Evolutionary conservation across 1,140 invertebrate species (phyloP).

Genomic region (Oncopodura yosiiana): DNA sequence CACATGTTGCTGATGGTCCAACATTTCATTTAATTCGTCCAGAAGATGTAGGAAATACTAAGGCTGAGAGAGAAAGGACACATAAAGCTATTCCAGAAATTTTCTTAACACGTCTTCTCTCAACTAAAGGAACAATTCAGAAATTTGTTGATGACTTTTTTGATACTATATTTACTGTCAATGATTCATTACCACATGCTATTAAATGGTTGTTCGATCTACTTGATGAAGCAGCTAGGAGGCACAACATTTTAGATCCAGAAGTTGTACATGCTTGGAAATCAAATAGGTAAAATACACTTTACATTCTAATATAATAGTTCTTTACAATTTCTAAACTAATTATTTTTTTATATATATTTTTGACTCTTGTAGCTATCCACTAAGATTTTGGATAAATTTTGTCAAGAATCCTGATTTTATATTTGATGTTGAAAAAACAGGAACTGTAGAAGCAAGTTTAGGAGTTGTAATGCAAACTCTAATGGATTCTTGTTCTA

Average conservation of each 20-base stretch:
- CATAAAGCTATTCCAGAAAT: conserved; percentile 93
- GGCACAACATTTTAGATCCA: conserved; percentile 71
- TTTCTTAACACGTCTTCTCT: conserved; percentile 80
- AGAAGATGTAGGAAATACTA: conserved; percentile 47
- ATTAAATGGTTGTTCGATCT: conserved; percentile 94
- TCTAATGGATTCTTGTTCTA: conserved; percentile 89
- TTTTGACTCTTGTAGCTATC: conserved; percentile 53
- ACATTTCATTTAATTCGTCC: conserved; percentile 78
- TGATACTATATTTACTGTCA: conserved; percentile 74
- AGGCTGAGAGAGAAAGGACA: conserved; percentile 54
- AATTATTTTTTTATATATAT: conserved; percentile 20
- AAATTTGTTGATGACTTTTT: conserved; percentile 95
- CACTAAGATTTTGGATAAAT: conserved; percentile 91
- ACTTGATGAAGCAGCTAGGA: conserved; percentile 76
- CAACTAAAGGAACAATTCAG: conserved; percentile 90
- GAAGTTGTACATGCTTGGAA: conserved; percentile 95
- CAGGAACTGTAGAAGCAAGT: conserved; percentile 79
- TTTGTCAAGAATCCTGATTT: conserved; percentile 96
- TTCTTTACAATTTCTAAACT: not conserved
- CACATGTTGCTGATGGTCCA: conserved; percentile 40
- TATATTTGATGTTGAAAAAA: conserved; percentile 92
- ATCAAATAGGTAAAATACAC: conserved; percentile 58
- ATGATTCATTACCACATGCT: conserved; percentile 78
- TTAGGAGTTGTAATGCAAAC: conserved; percentile 91
- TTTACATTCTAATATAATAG: not conserved